A percentile compares a stretch with the other conserved stretches of the same genome.
Evolutionary conservation across 2,797 vertebrate species (phyloP).

Genomic region (Hylomyscus alleni): DNA sequence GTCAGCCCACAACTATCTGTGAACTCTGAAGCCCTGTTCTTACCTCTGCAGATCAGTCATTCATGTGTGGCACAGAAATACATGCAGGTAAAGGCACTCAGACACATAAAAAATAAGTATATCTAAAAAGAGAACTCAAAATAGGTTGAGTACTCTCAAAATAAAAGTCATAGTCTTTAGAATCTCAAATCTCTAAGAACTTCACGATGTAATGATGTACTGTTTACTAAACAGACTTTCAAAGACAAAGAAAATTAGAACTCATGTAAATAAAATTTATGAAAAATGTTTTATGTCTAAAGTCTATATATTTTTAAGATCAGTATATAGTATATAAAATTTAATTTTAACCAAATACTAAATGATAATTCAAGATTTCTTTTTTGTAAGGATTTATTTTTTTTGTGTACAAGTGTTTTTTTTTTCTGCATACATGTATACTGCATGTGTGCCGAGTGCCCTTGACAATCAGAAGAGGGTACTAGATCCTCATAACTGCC

Average conservation of each 20-base stretch:
- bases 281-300: slow-evolving; percentile 19
- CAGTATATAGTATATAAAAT: slow-evolving; percentile 8
- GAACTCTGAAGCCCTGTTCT: neutral
- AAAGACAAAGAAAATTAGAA: slow-evolving; percentile 39
- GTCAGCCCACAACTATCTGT: neutral
- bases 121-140: slow-evolving; percentile 8
- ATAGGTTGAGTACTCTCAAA: slow-evolving; percentile 1
- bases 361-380: neutral
- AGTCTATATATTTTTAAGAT: slow-evolving; percentile 38
- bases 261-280: slow-evolving; percentile 18
- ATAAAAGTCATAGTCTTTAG: slow-evolving; percentile 14
- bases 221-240: slow-evolving; percentile 15
- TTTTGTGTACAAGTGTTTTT: neutral
- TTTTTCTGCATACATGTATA: neutral
- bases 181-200: slow-evolving; percentile 13
- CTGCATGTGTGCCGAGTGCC: no score
- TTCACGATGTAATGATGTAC: slow-evolving; percentile 19
- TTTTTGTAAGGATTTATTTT: neutral
- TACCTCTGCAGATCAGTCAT: neutral
- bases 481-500: neutral
- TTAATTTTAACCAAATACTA: slow-evolving; percentile 44
- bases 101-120: neutral
- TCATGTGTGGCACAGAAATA: neutral
- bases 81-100: neutral
- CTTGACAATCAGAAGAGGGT: neutral